Conservation (phyloP, 2,888 invertebrate genomes). For the Meloe dianella region DNA sequence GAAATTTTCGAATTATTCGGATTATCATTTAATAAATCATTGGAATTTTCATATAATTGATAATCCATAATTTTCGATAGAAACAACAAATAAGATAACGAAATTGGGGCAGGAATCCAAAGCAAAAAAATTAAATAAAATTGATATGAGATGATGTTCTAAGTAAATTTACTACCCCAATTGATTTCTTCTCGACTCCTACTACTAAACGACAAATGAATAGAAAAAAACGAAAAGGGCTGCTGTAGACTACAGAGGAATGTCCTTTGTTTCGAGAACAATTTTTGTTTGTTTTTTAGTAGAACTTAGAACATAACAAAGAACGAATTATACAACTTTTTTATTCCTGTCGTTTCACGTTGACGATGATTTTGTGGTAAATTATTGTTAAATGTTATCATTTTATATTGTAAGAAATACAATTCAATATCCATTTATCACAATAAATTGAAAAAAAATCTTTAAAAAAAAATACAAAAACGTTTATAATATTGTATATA, state of each 20-base stretch:
- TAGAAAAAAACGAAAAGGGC: neutral
- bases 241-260: neutral
- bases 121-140: neutral
- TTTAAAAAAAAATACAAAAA: too few species aligned
- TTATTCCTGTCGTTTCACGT: slow-evolving; percentile 83
- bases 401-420: slow-evolving; percentile 60
- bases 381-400: slow-evolving; percentile 76
- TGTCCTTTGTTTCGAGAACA: slow-evolving; percentile 5
- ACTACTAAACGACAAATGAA: slow-evolving; percentile 4
- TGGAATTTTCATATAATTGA: slow-evolving; percentile 54
- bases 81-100: slow-evolving; percentile 1
- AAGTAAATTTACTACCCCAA: neutral
- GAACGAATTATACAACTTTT: slow-evolving; percentile 86
- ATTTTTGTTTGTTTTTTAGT: neutral
- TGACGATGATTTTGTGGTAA: slow-evolving; percentile 82
- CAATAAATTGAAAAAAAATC: slow-evolving; percentile 36
- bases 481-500: too few species aligned
- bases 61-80: slow-evolving; percentile 56
- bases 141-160: neutral
- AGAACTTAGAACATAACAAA: slow-evolving; percentile 80
- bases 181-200: neutral
- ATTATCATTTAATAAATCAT: slow-evolving; percentile 50
- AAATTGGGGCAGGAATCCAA: neutral
- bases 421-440: slow-evolving; percentile 60
- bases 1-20: slow-evolving; percentile 49